These are phyloP conservation scores for Carcharodon carcharias DNA, from an alignment of 2,797 vertebrate genomes.

Conservation along the genomic window DNA sequence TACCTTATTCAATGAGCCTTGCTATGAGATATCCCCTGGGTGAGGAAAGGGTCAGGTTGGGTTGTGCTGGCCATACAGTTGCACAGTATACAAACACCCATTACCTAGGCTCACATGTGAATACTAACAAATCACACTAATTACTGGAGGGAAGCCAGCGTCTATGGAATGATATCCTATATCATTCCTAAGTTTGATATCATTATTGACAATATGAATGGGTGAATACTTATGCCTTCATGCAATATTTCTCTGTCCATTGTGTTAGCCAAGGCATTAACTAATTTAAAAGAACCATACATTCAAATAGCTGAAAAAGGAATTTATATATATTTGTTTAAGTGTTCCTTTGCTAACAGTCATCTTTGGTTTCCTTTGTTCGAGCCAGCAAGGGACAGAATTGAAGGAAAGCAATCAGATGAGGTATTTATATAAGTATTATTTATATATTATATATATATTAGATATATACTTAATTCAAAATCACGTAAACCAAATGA, in stretches of 20 bases:
- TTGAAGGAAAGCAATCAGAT: neutral
- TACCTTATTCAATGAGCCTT: neutral
- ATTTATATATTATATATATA: neutral
- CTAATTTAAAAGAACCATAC: neutral
- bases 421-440: neutral
- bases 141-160: neutral
- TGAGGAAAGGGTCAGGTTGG: neutral
- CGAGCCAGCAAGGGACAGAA: neutral
- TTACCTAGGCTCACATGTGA: neutral
- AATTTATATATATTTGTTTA: neutral
- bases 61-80: neutral
- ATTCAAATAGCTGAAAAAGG: neutral
- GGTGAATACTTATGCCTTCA: neutral
- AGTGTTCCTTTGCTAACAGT: neutral
- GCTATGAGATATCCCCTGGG: neutral
- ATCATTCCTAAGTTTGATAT: too few relatives aligned
- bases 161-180: neutral
- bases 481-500: neutral
- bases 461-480: slow-evolving; percentile 40
- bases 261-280: neutral
- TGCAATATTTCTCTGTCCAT: neutral
- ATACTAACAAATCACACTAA: neutral
- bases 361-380: neutral
- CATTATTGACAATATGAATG: neutral
- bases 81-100: neutral